Conservation (phyloP, 2,888 invertebrate species). For the Thera obeliscata region DNA sequence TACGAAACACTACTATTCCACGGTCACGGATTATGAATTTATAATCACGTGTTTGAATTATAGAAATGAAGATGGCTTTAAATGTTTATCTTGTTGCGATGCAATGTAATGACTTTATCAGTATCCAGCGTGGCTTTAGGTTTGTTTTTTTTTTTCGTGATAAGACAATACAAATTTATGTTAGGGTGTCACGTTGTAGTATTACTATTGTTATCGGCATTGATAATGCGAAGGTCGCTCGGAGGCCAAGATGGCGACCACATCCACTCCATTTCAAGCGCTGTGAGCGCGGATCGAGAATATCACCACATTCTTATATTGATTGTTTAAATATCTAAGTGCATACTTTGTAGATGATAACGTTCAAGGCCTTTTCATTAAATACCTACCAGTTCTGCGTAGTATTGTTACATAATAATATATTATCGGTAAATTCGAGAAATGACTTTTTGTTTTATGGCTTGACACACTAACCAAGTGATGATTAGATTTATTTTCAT, state of each 20-base stretch:
- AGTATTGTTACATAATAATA: slow-evolving; percentile 30
- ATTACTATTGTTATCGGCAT: slow-evolving; percentile 77
- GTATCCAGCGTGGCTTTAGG: slow-evolving; percentile 59
- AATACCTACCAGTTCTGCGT: slow-evolving; percentile 41
- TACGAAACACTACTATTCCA: slow-evolving; percentile 40
- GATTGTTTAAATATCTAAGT: slow-evolving; percentile 66
- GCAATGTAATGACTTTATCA: slow-evolving; percentile 56
- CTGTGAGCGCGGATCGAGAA: slow-evolving; percentile 47
- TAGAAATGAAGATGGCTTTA: slow-evolving; percentile 61
- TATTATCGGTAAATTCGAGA: slow-evolving; percentile 49
- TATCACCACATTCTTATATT: slow-evolving; percentile 57
- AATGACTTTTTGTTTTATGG: slow-evolving; percentile 41
- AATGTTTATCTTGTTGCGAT: slow-evolving; percentile 74
- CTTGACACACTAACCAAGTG: slow-evolving; percentile 50
- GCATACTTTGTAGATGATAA: slow-evolving; percentile 69
- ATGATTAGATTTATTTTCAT: slow-evolving; percentile 17
- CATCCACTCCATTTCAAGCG: slow-evolving; percentile 40
- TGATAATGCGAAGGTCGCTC: slow-evolving; percentile 74
- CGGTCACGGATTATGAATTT: slow-evolving; percentile 33
- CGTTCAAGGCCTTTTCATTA: slow-evolving; percentile 66
- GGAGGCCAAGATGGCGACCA: slow-evolving; percentile 67
- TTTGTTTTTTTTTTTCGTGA: slow-evolving; percentile 66
- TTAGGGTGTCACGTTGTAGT: slow-evolving; percentile 78
- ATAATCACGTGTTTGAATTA: slow-evolving; percentile 36
- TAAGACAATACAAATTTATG: slow-evolving; percentile 82